Conservation (phyloP, 2,113 vertebrate genomes). For the Ciconia maguari region DNA sequence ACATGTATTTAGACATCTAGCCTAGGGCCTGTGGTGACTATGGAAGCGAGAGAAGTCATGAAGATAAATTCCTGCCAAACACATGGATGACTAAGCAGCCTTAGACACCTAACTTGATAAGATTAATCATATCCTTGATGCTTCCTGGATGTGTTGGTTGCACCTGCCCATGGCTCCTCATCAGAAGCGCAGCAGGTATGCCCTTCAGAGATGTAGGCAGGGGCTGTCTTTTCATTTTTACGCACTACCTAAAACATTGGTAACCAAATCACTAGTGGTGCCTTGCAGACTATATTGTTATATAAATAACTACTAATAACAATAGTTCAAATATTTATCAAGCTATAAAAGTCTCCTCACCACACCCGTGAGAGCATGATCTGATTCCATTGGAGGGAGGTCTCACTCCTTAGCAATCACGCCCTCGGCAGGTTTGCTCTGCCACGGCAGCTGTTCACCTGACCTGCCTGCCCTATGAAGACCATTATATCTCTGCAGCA, state of each 20-base stretch:
- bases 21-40: not conserved
- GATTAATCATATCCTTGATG: conserved; percentile 1
- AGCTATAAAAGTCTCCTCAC: not conserved
- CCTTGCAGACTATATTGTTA: not conserved
- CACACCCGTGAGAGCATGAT: not conserved
- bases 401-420: not conserved
- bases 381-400: not conserved
- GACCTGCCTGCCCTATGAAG: not conserved
- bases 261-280: not conserved
- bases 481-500: not conserved
- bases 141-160: not conserved
- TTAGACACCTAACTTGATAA: not conserved
- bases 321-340: not conserved
- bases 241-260: not conserved
- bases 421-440: not conserved
- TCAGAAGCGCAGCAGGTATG: not conserved
- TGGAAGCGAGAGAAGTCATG: not conserved
- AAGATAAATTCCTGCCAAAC: conserved; percentile 27
- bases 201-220: not conserved
- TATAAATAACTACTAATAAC: not conserved
- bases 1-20: not conserved
- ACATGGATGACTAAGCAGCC: conserved; percentile 3
- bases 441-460: not conserved
- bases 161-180: not conserved
- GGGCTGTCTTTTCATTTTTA: not conserved